Evolutionary conservation across 2,888 invertebrate genomes (phyloP).

Genomic region (Cotesia congregata): DNA sequence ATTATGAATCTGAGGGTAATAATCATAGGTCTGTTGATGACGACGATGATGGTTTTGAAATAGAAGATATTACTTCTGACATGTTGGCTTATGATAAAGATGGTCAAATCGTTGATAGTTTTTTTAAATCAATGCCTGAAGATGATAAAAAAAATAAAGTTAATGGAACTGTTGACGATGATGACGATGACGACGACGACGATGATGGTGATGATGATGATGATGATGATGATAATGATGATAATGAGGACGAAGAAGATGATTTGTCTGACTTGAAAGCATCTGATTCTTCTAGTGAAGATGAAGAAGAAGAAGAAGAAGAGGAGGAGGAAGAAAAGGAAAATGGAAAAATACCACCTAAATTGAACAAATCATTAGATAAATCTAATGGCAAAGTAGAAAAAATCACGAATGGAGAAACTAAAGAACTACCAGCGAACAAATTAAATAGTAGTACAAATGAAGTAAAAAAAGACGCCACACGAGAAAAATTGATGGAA

Average conservation of each 20-base stretch:
- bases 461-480: neutral
- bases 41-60: slow-evolving; percentile 84
- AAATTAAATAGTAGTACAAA: neutral
- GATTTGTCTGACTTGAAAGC: slow-evolving; percentile 50
- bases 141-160: slow-evolving; percentile 62
- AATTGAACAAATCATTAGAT: neutral
- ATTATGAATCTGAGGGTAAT: slow-evolving; percentile 59
- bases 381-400: neutral
- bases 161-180: slow-evolving; percentile 51
- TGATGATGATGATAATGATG: slow-evolving; percentile 43
- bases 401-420: slow-evolving; percentile 30
- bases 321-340: neutral
- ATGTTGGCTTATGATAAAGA: slow-evolving; percentile 73
- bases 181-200: slow-evolving; percentile 48
- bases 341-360: neutral
- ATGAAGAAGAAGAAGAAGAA: slow-evolving; percentile 38
- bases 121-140: slow-evolving; percentile 46
- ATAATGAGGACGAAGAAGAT: slow-evolving; percentile 51
- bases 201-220: slow-evolving; percentile 39
- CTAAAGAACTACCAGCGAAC: slow-evolving; percentile 20
- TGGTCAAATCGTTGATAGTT: slow-evolving; percentile 65
- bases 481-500: slow-evolving; percentile 66
- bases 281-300: slow-evolving; percentile 52
- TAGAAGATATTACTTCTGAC: slow-evolving; percentile 73
- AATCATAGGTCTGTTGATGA: slow-evolving; percentile 88